Conservation (phyloP, 2,797 vertebrate species). For the Alexandromys oeconomus region DNA sequence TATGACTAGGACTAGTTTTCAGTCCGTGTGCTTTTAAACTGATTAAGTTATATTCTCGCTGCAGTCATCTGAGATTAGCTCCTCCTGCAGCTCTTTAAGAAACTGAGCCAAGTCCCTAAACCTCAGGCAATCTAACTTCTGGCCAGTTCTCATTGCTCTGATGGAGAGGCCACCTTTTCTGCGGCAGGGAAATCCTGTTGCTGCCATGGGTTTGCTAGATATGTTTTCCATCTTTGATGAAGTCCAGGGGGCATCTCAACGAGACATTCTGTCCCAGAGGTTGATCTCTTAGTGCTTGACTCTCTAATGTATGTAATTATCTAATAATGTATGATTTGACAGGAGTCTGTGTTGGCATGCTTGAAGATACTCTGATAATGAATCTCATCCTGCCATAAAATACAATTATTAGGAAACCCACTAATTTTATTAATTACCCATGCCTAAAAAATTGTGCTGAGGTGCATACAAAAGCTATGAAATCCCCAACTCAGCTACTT, state of each 20-base stretch:
- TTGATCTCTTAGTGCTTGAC: not conserved
- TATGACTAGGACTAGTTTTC: not conserved
- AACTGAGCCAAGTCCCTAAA: not conserved
- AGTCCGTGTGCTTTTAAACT: not conserved
- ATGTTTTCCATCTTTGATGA: not conserved
- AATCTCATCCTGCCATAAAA: conserved; percentile 58
- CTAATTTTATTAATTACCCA: conserved; percentile 73
- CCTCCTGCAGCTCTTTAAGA: not conserved
- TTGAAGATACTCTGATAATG: conserved; percentile 49
- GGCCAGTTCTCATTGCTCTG: not conserved
- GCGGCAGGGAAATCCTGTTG: not conserved
- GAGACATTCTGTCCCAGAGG: not conserved
- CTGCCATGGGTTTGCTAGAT: not conserved
- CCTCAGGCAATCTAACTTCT: not conserved
- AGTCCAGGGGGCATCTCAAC: not conserved
- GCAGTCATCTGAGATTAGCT: not conserved
- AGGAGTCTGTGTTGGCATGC: not conserved
- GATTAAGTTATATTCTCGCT: not conserved
- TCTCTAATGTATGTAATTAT: conserved; percentile 7
- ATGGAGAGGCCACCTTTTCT: not conserved
- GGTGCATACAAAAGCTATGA: conserved; percentile 16
- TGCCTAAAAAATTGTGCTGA: conserved; percentile 60
- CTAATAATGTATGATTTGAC: conserved; percentile 29
- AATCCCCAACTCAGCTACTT: conserved; percentile 59
- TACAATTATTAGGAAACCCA: conserved; percentile 60